Conservation (phyloP, 2,888 invertebrate species). For the Erpobdella octoculata region DNA sequence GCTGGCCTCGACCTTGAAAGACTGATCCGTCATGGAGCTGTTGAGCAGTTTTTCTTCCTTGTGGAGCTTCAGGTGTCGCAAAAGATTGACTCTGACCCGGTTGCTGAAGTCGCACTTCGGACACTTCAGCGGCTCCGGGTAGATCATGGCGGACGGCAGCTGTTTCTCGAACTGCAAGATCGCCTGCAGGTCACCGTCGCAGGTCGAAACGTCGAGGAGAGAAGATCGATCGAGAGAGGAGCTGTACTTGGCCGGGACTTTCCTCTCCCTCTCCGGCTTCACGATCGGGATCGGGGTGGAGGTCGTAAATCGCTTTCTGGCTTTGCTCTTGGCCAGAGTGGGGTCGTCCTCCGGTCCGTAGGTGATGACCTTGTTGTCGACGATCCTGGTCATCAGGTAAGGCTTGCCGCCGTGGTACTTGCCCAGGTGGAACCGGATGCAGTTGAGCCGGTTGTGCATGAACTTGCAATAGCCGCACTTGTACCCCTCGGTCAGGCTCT, state of each 20-base stretch:
- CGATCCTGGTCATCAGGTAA: slow-evolving; percentile 28
- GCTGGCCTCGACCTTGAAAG: neutral
- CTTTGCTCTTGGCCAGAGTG: slow-evolving; percentile 26
- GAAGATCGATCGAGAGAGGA: neutral
- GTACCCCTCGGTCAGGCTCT: slow-evolving; percentile 32
- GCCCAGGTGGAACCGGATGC: slow-evolving; percentile 32
- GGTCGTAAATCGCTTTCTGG: slow-evolving; percentile 15
- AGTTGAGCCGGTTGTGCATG: slow-evolving; percentile 28
- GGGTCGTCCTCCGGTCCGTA: slow-evolving; percentile 28
- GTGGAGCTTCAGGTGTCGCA: slow-evolving; percentile 32
- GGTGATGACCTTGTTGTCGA: slow-evolving; percentile 23
- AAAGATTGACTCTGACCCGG: slow-evolving; percentile 30
- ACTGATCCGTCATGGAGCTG: neutral
- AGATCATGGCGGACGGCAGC: slow-evolving; percentile 32
- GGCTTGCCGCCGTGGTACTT: slow-evolving; percentile 31
- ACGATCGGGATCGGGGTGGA: neutral
- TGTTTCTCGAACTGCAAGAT: slow-evolving; percentile 25
- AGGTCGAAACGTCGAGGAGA: neutral
- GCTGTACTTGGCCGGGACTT: slow-evolving; percentile 3
- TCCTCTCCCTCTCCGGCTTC: slow-evolving; percentile 10
- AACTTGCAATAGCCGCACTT: slow-evolving; percentile 33
- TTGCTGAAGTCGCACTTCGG: slow-evolving; percentile 32
- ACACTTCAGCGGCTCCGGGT: slow-evolving; percentile 29
- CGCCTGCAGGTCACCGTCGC: neutral
- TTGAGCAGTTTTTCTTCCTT: neutral